Evolutionary conservation across 2,113 vertebrate genomes (phyloP), one percentile per base, ranked within the genome.

Genomic region (Podilymbus podiceps): DNA sequence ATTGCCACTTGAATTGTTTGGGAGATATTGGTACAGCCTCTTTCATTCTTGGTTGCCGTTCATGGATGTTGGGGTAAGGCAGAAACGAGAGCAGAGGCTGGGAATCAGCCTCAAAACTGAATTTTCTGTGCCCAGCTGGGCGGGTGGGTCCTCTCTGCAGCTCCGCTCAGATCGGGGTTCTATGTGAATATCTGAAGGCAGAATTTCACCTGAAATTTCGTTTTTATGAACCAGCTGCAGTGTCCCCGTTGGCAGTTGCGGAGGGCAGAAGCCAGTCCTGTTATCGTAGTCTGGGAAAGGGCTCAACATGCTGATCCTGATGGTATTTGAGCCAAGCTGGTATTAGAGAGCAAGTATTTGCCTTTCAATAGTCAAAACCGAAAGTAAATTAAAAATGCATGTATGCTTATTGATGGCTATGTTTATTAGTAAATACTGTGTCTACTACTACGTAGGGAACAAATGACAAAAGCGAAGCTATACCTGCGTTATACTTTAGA

Each of bases 21-120:
- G 27, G 40, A 73, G 46, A 8, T 52, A 12, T 0, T 33, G 49
- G 35, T 68, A 12, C 14, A 46, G 9, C 15, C 25, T 50, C 24
- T 78, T 31, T 38, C 30, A 4, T 63, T 78, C 42, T 66, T 52
- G 62, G 14, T 63, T 81, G n/a, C 21, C 35, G 40, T 56, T 82
- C 12, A 1, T n/a, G 44, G 15, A 6, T 64, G 23, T 58, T 0
- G 0, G 0, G 13, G 16, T 60, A 31, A 77, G 53, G 73, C 35
- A 79, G 63, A 83, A 80, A 47, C 2, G 6, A 66, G 40, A 89
- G 30, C 49, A 25, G n/a, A 75, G n/a, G 13, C 24, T 92, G 74
- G 46, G 62, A 72, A 35, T 8, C 42, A 47, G 9, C 40, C 79
- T 72, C n/a, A 47, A 6, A 83, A 40, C 0, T 0, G 30, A 38